Evolutionary conservation across 2,888 invertebrate genomes (phyloP), one percentile per base, ranked within the genome.

Genomic region (Drosophila neutralis): DNA sequence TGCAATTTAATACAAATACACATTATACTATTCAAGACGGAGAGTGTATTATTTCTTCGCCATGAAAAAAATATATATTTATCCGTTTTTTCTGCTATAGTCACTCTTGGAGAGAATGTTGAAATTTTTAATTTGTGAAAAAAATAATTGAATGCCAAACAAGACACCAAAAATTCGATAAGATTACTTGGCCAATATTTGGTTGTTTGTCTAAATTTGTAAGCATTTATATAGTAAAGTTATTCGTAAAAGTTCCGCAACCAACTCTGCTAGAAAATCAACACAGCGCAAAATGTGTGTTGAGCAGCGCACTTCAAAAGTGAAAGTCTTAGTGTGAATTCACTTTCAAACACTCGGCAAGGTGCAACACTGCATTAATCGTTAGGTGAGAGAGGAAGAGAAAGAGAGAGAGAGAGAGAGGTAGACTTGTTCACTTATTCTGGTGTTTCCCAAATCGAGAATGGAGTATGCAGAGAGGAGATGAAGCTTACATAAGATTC

Each of bases 311-410:
- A 27, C 13, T 13, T 45, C 2, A 38, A 68, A 76, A 76, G 75
- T 63, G 78, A 77, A 76, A 76, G 75, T 60, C 31, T 33, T 38
- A 11, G 8, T 54, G 27, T 31, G 48, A 51, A 71, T 56, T 77
- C 66, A 57, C 66, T 62, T 66, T 71, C 48, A 59, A 36, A 42
- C 72, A 48, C n/a, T 33, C 36, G 24, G 10, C 3, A 8, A 33
- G 54, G 52, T 76, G 72, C 61, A 71, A 21, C 27, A 53, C 57
- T 76, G 64, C 57, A 48, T 21, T 48, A 56, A 38, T 21, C 21
- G 57, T 15, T 31, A 18, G 11, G 38, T 57, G 40, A 31, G 42
- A 42, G 29, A 38, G 2, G 8, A 1, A n/a, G 13, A 2, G 24
- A 18, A 31, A 10, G 15, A 21, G 27, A 27, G 6, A 7, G 29